phyloP scores from a whole-genome alignment of 2,888 invertebrate species.

The Erebia ligea region DNA sequence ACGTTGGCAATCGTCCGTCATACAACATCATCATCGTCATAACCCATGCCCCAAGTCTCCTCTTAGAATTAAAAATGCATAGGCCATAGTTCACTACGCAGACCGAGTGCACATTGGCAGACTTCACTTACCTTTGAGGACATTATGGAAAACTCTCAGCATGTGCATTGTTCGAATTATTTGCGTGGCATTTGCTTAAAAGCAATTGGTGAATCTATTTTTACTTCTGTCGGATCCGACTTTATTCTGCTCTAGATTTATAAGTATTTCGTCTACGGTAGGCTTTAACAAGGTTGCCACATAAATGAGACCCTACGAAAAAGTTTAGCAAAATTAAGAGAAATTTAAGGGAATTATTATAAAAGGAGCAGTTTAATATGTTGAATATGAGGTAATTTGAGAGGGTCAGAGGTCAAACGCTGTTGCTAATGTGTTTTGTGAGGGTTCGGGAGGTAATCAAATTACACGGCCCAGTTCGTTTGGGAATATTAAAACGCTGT shows the following conservation, averaged over 20 bases:
- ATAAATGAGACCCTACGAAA: constrained; percentile 44
- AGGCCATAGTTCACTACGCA: too few species aligned
- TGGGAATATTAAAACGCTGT: constrained; percentile 19
- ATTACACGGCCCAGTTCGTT: constrained; percentile 28
- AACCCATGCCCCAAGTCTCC: too few species aligned
- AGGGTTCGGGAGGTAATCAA: constrained; percentile 25
- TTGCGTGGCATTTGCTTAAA: too few species aligned
- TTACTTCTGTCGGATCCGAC: background rate
- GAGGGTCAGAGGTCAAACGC: constrained; percentile 31
- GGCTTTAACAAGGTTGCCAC: constrained; percentile 8
- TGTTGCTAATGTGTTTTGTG: constrained; percentile 21
- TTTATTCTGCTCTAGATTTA: background rate
- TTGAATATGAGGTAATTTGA: constrained; percentile 34
- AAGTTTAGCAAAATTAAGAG: constrained; percentile 44
- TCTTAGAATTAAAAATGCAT: too few species aligned
- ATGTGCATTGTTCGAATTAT: too few species aligned
- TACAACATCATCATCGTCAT: too few species aligned
- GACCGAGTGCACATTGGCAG: too few species aligned
- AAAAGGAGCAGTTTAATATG: constrained; percentile 43
- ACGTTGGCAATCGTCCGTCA: too few species aligned
- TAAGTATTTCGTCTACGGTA: background rate
- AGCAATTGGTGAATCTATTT: background rate
- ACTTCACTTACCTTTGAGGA: too few species aligned
- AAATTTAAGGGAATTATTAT: constrained; percentile 45
- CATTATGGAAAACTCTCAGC: too few species aligned